These are phyloP conservation scores for Cybosia mesomella DNA, from an alignment of 2,888 invertebrate genomes.

Conservation along the genomic window DNA sequence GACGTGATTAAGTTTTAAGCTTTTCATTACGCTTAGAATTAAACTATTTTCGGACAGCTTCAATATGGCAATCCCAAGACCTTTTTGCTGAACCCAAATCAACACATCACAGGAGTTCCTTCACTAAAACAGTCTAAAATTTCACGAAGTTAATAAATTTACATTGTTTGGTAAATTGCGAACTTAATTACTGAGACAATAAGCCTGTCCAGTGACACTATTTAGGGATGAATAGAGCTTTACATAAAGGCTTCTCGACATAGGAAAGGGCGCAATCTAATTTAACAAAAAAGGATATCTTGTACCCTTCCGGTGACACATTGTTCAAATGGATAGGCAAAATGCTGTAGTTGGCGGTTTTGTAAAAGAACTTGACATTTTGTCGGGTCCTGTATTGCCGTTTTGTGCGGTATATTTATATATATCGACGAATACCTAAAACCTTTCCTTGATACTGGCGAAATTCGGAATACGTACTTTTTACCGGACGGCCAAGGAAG, in stretches of 20 bases:
- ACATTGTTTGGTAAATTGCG: conserved; percentile 57
- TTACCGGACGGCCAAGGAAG: too few relatives aligned
- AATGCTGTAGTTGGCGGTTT: conserved; percentile 14
- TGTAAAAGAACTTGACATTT: conserved; percentile 12
- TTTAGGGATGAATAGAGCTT: conserved; percentile 61
- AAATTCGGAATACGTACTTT: background rate
- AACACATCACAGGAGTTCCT: conserved; percentile 27
- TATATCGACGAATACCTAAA: background rate
- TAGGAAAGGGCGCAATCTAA: conserved; percentile 78
- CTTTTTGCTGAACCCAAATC: conserved; percentile 39
- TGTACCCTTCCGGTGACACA: conserved; percentile 66
- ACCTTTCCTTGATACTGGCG: background rate
- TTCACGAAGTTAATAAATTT: conserved; percentile 42
- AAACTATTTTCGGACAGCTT: background rate
- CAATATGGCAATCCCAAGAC: conserved; percentile 10
- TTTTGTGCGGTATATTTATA: background rate
- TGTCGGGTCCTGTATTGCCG: background rate
- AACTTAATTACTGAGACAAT: conserved; percentile 71
- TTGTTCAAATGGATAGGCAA: conserved; percentile 39
- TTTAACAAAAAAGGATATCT: conserved; percentile 79
- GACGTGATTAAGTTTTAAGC: background rate
- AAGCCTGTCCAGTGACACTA: conserved; percentile 61
- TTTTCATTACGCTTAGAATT: background rate
- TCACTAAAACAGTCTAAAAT: conserved; percentile 28
- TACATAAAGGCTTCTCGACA: conserved; percentile 65